Base-by-base conservation (phyloP, 2,797 vertebrate species). In the Atherinosoma microstoma region DNA sequence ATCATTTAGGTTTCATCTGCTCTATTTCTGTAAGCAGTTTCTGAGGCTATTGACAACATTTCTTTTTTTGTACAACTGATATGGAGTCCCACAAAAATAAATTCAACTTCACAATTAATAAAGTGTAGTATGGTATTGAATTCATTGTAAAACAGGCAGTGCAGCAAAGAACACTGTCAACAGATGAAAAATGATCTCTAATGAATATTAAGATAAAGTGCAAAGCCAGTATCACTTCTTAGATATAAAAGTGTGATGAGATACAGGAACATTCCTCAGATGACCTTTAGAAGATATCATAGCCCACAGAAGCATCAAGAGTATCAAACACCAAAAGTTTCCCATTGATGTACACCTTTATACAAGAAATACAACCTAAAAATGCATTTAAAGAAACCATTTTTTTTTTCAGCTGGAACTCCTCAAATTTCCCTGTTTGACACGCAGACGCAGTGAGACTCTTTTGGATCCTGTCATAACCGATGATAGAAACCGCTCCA, bases 291-390 rank as follows among this genome's bases (percentile, higher is more conserved):
- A n/a, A 32, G 32, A 75, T 62, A 58, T 73, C 40, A 36, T 53
- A 29, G 42, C 71, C 76, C 58, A 78, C 62, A 64, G 61, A 64
- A 59, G 64, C 59, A 82, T 82, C 57, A 45, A 70, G 62, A 53
- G 32, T 60, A 80, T 79, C 67, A 73, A 72, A 73, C 35, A 71
- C 66, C 54, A 62, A 76, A 67, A 71, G 77, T 84, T 83, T 91
- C 82, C 82, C 54, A 86, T 87, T 80, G 61, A 78, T 77, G 40
- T 12, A 30, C 18, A 10, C 29, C 34, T 79, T 83, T 27, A 73
- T 64, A 51, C 67, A 79, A 65, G 67, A 70, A 76, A 89, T 81
- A 73, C 77, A 88, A 84, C 79, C 76, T 76, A 7, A 73, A 47
- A 71, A 69, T 38, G 13, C n/a, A 18, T 49, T 29, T 13, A 73